phyloP scores from a whole-genome alignment of 2,888 invertebrate species.

The Trisateles emortualis region DNA sequence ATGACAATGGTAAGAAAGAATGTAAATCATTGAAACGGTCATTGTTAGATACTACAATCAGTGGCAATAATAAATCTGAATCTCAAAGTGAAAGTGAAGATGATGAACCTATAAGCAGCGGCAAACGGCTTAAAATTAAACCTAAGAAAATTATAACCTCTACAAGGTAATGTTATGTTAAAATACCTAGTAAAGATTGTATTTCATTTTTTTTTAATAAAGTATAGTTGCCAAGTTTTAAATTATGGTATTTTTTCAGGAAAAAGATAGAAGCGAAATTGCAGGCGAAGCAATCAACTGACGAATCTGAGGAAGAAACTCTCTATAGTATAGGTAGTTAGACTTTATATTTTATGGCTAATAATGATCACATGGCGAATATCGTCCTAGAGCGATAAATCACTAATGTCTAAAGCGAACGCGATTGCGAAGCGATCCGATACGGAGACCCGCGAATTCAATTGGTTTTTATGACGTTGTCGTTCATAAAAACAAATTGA shows the following conservation, averaged over 20 bases:
- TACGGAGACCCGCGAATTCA: too few relatives aligned
- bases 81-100: slow-evolving; percentile 82
- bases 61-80: slow-evolving; percentile 80
- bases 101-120: slow-evolving; percentile 72
- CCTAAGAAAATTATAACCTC: slow-evolving; percentile 79
- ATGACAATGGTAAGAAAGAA: slow-evolving; percentile 59
- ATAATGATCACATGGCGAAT: too few relatives aligned
- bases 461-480: too few relatives aligned
- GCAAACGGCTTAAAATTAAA: slow-evolving; percentile 81
- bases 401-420: too few relatives aligned
- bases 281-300: slow-evolving; percentile 82
- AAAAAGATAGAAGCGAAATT: slow-evolving; percentile 86
- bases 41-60: slow-evolving; percentile 67
- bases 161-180: slow-evolving; percentile 61
- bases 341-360: too few relatives aligned
- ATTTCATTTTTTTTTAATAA: background rate
- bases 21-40: slow-evolving; percentile 76
- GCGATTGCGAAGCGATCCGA: too few relatives aligned
- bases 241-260: slow-evolving; percentile 59
- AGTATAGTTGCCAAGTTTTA: background rate
- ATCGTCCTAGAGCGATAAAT: too few relatives aligned
- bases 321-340: slow-evolving; percentile 76
- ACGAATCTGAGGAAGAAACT: slow-evolving; percentile 83
- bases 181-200: background rate
- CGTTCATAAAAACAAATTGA: too few relatives aligned